Evolutionary conservation across 2,888 invertebrate genomes (phyloP), one percentile per base, ranked within the genome.

Genomic region (Dromius quadrimaculatus): DNA sequence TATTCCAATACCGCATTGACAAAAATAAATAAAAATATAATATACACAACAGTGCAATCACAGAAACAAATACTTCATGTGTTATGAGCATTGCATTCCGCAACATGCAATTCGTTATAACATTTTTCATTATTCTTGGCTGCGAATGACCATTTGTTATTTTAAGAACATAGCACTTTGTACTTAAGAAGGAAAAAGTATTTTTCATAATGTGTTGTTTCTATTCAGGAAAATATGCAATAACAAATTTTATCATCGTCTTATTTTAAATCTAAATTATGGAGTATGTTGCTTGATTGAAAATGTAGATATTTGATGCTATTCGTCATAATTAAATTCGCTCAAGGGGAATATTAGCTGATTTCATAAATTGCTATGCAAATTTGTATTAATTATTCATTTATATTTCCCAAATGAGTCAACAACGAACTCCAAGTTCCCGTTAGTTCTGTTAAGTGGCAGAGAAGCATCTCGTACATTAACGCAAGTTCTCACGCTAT

Each of bases 331-430:
- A 64, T 47, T 19, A 32, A 47, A 47, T 64, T 64, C 20, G 6
- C 47, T 34, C 63, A 13, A 19, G 20, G 47, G 64, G 17, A 28
- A 47, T 20, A 47, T 64, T 64, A 64, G 34, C 15, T 19, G 45
- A 63, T 63, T 63, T 45, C 45, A 45, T 63, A 63, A 64, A 64
- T 64, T 64, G 34, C 36, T 34, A 70, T 34, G 70, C 38, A 61
- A 70, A 62, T 61, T 45, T 47, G 38, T 34, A 70, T 70, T 70
- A 70, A 50, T 47, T 62, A 70, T 69, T 61, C 59, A 61, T 69
- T 61, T 47, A 62, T 69, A 61, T 69, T 61, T 45, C 59, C 61
- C 36, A 62, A 61, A 70, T 70, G 50, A 61, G 62, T 34, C 34
- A 70, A 61, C 36, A 61, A 62, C 62, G 38, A 34, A 23, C 2